These are phyloP conservation scores for Podarcis siculus DNA, from an alignment of 2,797 vertebrate genomes.

Conservation along the genomic window DNA sequence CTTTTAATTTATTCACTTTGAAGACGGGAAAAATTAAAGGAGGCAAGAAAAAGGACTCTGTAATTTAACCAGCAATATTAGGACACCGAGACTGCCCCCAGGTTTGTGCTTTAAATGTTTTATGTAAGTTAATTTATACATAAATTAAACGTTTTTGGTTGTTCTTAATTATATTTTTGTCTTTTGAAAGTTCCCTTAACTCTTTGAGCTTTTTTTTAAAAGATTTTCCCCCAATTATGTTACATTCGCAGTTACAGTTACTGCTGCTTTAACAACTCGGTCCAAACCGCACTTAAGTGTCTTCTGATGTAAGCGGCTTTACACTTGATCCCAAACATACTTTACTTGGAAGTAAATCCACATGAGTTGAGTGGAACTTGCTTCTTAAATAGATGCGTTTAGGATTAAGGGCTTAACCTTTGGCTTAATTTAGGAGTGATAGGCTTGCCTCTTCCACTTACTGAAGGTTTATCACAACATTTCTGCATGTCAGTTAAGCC, in stretches of 20 bases:
- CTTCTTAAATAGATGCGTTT: not conserved
- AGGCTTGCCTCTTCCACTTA: not conserved
- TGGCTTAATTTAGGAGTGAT: not conserved
- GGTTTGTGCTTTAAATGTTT: too few species aligned
- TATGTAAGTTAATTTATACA: not conserved
- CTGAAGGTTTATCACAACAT: not conserved
- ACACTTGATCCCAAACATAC: not conserved
- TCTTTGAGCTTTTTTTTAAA: not conserved
- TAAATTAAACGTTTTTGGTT: not conserved
- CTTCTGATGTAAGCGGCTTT: not conserved
- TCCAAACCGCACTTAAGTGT: not conserved
- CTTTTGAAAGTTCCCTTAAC: not conserved
- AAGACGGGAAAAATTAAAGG: not conserved
- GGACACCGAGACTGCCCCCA: not conserved
- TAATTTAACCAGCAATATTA: not conserved
- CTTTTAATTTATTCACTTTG: slow-evolving; percentile 26
- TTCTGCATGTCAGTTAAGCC: not conserved
- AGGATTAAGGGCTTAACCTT: not conserved
- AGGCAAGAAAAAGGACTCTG: not conserved
- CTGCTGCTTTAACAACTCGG: not conserved
- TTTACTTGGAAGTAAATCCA: not conserved
- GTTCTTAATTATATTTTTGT: not conserved
- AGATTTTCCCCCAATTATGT: not conserved
- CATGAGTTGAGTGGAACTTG: not conserved
- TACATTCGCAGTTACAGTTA: not conserved